These are phyloP conservation scores for Sycophaga agraensis DNA, from an alignment of 1,140 invertebrate genomes.

Conservation along the genomic window DNA sequence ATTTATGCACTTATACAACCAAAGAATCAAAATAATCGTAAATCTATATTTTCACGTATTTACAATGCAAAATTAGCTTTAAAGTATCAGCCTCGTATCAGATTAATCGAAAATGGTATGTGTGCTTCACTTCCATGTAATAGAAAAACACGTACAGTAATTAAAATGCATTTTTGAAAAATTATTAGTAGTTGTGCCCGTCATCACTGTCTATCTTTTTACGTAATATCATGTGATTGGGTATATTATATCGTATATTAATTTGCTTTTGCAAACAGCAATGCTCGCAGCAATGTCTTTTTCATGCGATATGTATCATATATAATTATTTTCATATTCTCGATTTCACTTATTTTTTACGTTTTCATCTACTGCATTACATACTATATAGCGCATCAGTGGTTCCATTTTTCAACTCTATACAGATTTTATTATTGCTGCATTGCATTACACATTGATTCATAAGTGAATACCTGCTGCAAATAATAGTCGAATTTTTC, in stretches of 20 bases:
- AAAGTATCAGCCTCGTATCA: background rate
- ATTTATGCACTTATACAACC: too few relatives aligned
- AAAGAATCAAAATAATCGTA: background rate
- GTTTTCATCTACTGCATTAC: conserved; percentile 7
- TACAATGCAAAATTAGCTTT: conserved; percentile 15
- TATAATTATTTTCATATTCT: conserved; percentile 10
- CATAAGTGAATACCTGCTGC: too few relatives aligned
- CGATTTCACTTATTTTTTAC: background rate
- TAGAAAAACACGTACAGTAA: conserved; percentile 12
- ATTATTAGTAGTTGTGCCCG: conserved; percentile 19
- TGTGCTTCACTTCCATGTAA: conserved; percentile 4
- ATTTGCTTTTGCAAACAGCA: conserved; percentile 8
- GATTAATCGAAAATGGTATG: background rate
- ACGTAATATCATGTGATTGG: conserved; percentile 2
- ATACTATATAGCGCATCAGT: background rate
- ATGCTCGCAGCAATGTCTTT: too few relatives aligned
- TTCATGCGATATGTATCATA: conserved; percentile 21
- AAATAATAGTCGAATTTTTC: too few relatives aligned
- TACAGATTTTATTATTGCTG: conserved; percentile 17
- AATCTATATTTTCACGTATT: background rate
- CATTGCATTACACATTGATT: too few relatives aligned
- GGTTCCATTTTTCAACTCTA: background rate
- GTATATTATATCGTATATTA: conserved; percentile 19
- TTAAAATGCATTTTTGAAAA: conserved; percentile 16
- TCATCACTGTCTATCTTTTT: conserved; percentile 8